A percentile compares a stretch with the other conserved stretches of the same genome.
Evolutionary conservation across 35 echinoderm and acorn worm genomes (phyloP).

Genomic region (Ophiothrix spiculata): DNA sequence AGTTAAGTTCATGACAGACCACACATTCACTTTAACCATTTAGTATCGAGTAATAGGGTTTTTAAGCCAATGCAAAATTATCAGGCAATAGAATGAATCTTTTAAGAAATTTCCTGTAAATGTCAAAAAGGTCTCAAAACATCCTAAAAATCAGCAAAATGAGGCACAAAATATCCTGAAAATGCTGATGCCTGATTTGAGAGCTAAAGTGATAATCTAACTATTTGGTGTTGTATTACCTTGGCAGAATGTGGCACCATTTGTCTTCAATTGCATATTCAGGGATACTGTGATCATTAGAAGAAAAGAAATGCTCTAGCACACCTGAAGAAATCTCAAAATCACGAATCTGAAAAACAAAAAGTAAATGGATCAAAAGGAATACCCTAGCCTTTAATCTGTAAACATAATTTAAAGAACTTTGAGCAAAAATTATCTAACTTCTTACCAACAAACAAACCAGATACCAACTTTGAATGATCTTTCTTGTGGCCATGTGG

Average conservation of each 20-base stretch:
- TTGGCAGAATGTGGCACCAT: slow-evolving; percentile 92
- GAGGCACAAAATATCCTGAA: no score
- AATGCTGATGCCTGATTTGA: no score
- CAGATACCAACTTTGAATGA: not conserved
- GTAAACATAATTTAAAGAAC: not conserved
- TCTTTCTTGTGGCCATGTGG: not conserved
- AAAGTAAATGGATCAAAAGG: not conserved
- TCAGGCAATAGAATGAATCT: not conserved
- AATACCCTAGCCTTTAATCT: not conserved
- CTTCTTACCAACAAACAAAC: not conserved
- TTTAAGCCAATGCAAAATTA: not conserved
- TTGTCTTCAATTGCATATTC: slow-evolving; percentile 84
- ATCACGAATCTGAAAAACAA: slow-evolving; percentile 47
- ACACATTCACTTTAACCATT: no score
- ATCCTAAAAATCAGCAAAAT: no score
- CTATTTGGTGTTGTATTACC: no score
- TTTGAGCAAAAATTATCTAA: not conserved
- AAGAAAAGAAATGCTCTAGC: slow-evolving; percentile 54
- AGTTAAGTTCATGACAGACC: no score
- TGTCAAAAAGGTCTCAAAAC: no score
- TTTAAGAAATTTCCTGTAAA: no score
- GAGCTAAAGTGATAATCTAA: no score
- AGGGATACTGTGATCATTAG: slow-evolving; percentile 48
- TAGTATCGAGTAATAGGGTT: not conserved
- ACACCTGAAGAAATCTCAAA: slow-evolving; percentile 61